Evolutionary conservation across 1,140 invertebrate species (phyloP), one percentile per base, ranked within the genome.

Genomic region (Dolichoris vasculosae): DNA sequence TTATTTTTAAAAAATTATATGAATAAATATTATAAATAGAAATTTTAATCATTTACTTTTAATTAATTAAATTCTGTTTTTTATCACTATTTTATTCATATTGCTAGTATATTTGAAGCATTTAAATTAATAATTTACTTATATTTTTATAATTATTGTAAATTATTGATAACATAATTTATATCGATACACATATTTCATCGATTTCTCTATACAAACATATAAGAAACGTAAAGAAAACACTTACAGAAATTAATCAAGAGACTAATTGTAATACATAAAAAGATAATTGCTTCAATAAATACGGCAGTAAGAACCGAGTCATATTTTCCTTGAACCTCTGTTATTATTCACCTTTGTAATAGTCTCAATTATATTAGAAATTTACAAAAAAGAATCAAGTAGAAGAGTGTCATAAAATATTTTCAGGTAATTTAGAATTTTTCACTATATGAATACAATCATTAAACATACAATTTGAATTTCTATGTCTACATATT

Each of bases 241-340:
- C 38, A 9, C 63, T 80, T 67, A n/a, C 67, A 67, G 23, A 71
- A 81, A 81, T 81, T 81, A 71, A 30, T 43, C 71, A 51, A 69
- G 79, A 38, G 26, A 73, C 30, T 73, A 82, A 71, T 71, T 20
- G 35, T 4, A 26, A 55, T 32, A 23, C 17, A 48, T 51, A 15
- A 26, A 40, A 55, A 59, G 13, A 40, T 82, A 73, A 82, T 73
- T 23, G 46, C 30, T 55, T 35, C 15, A 38, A 20, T 55, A 26
- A 51, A 73, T 67, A 67, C 67, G 80, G 73, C 48, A 32, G 46
- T 55, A n/a, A 73, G 32, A 46, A 48, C 1, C 9, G 55, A 59
- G 1, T 59, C 20, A 59, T 26, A 59, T 0, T 26, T 26, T 26
- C 23, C 55, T 26, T 59, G 7, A 26, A 59, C 23, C 3, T 26